Evolutionary conservation across 2,797 vertebrate species (phyloP).

Genomic region (Margarornis squamiger): DNA sequence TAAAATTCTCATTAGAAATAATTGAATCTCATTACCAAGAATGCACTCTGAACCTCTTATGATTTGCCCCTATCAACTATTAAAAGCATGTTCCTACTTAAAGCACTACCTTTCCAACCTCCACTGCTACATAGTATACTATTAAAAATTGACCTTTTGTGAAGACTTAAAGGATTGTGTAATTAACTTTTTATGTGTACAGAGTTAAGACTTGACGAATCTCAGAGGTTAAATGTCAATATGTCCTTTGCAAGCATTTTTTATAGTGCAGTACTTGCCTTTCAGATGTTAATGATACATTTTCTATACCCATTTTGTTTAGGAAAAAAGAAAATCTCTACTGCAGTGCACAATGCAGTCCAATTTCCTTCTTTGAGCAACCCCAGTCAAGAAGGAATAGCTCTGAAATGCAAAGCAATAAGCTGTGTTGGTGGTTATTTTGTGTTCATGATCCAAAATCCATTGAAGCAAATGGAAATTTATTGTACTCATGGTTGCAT

Average conservation of each 20-base stretch:
- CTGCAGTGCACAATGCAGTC: neutral
- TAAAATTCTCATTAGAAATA: slow-evolving; percentile 60
- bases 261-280: neutral
- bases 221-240: slow-evolving; percentile 59
- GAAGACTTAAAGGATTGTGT: slow-evolving; percentile 39
- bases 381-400: neutral
- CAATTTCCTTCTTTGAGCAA: neutral
- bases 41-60: slow-evolving; percentile 4
- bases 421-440: neutral
- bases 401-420: neutral
- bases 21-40: slow-evolving; percentile 67
- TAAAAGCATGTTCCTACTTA: slow-evolving; percentile 37
- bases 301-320: neutral
- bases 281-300: neutral
- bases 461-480: neutral
- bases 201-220: slow-evolving; percentile 66
- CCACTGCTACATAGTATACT: neutral
- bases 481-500: neutral
- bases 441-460: neutral
- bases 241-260: neutral
- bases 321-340: neutral
- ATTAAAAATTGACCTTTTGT: slow-evolving; percentile 56
- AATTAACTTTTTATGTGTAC: slow-evolving; percentile 65
- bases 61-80: slow-evolving; percentile 36
- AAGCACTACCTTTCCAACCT: slow-evolving; percentile 20